Conservation (phyloP, 2,797 vertebrate genomes). For the Sebastes umbrosus region DNA sequence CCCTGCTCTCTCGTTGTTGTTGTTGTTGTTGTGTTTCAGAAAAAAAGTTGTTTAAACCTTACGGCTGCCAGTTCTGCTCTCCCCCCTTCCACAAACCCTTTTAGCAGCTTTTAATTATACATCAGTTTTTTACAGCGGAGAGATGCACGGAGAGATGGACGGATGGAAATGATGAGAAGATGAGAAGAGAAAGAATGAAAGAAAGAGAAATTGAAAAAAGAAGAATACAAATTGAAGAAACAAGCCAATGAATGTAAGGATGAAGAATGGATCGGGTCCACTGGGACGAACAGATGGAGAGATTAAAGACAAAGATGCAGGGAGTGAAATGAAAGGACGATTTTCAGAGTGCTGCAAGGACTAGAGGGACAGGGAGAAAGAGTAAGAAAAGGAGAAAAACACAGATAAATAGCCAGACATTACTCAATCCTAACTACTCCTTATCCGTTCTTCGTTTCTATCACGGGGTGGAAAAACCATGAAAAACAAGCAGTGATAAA, state of each 20-base stretch:
- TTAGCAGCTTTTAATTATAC: constrained; percentile 63
- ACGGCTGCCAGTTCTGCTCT: neutral
- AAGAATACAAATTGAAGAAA: neutral
- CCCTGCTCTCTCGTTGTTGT: neutral
- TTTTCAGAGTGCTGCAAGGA: neutral
- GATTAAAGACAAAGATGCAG: constrained; percentile 13
- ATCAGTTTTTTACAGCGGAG: constrained; percentile 12
- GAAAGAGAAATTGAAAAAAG: neutral
- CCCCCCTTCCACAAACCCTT: constrained; percentile 18
- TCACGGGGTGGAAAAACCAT: neutral
- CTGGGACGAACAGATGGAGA: constrained; percentile 13
- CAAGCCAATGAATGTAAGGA: neutral
- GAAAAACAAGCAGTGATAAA: neutral
- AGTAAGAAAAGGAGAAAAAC: neutral
- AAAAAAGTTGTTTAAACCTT: constrained; percentile 10
- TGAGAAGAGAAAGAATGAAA: neutral
- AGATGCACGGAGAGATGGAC: neutral
- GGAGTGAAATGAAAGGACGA: neutral
- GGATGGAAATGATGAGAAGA: neutral
- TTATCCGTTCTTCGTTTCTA: neutral
- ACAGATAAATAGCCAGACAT: neutral
- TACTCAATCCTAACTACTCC: neutral
- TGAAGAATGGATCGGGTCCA: constrained; percentile 3
- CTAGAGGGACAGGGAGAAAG: neutral
- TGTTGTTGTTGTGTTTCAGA: constrained; percentile 16